Base-by-base conservation (phyloP, 1,140 invertebrate species). In the Heliconius hewitsoni region DNA sequence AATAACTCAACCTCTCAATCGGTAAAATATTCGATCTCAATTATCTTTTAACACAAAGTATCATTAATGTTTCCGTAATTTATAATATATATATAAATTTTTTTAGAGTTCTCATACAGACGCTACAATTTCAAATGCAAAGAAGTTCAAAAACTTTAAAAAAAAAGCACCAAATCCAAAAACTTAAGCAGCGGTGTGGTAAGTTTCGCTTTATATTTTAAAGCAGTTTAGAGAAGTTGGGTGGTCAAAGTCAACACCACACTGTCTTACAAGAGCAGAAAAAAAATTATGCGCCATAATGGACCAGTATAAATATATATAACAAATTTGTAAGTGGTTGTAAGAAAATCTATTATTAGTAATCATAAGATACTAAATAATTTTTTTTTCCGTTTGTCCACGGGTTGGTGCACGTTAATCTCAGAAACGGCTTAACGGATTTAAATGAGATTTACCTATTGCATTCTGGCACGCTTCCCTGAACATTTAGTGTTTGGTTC, bases 101-200 rank as follows among this genome's bases (percentile, higher is more conserved):
- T 66, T 66, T 66, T 66, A 66, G 60, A 66, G 60, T 66, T 66
- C 60, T 16, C 23, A 66, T 27, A 66, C 8, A 66, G 42, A 37
- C 34, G 34, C 60, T 16, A 66, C 23, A 16, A 66, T 13, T 27
- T 27, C n/a, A 27, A 30, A 66, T 9, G 60, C 9, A 9, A 27
- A 27, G 1, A 11, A 27, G 11, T 66, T 23, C 23, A 66, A 66
- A 9, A 66, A 30, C 8, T 27, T 23, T 66, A 11, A 66, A 27
- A 66, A 66, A 3, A 27, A 27, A 27, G 4, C 23, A 30, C 11
- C 23, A 27, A 66, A 66, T 66, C 9, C 19, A 66, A 66, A 66
- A 30, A 27, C 23, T 16, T 13, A 23, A 66, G n/a, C 23, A 4
- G 23, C 23, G 60, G 23, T 5, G 2, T 66, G 60, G 60, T 66